Evolutionary conservation across 2,888 invertebrate species (phyloP).

Genomic region (Aelia acuminata): DNA sequence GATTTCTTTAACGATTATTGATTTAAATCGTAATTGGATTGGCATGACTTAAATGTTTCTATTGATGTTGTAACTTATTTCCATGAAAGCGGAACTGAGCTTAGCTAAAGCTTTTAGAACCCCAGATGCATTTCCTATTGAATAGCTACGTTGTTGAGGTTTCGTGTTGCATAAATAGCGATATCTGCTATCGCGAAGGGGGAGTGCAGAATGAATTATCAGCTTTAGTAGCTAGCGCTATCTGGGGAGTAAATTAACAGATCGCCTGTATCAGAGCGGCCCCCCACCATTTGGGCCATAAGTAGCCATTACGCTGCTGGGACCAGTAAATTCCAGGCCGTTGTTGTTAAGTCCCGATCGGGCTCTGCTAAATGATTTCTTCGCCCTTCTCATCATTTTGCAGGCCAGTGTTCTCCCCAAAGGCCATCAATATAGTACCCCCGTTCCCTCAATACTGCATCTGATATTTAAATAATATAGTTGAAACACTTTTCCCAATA

Average conservation of each 20-base stretch:
- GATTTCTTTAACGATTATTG: too few species aligned
- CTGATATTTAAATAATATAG: not conserved
- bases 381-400: not conserved
- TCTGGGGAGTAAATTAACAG: conserved; percentile 48
- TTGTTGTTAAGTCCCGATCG: conserved; percentile 33
- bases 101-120: not conserved
- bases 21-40: too few species aligned
- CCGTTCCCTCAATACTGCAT: not conserved
- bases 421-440: not conserved
- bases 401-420: not conserved
- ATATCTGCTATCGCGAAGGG: conserved; percentile 18
- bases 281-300: conserved; percentile 8
- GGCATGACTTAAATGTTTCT: too few species aligned
- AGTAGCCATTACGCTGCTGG: conserved; percentile 44
- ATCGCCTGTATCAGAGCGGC: not conserved
- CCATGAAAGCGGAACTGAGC: not conserved
- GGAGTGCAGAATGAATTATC: not conserved
- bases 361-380: conserved; percentile 15
- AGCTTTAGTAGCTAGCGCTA: conserved; percentile 13
- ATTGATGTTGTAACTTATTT: too few species aligned
- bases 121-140: not conserved
- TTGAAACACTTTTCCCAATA: too few species aligned
- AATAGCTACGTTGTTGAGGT: not conserved
- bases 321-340: conserved; percentile 9
- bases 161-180: not conserved